Percentiles rank a stretch among this genome's conserved stretches.
These are phyloP conservation scores for Bilobella aurantiaca DNA, from an alignment of 1,140 invertebrate genomes.

Conservation along the genomic window DNA sequence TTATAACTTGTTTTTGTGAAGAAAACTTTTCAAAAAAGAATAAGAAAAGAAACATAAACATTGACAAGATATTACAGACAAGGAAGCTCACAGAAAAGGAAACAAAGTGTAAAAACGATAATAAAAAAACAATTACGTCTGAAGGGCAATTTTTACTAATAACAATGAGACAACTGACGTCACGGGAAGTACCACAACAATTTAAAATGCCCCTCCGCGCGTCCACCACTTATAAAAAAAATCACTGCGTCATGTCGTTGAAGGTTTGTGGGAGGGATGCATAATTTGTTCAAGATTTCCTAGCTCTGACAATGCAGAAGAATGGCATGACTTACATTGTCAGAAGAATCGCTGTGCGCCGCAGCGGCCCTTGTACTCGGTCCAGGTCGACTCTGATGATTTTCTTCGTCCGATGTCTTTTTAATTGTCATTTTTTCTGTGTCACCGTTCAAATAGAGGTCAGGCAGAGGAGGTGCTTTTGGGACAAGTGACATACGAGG, in stretches of 20 bases:
- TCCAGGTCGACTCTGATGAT: neutral
- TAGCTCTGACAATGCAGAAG: neutral
- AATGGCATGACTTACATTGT: slow-evolving; percentile 15
- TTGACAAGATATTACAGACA: too few species aligned
- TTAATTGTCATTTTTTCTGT: slow-evolving; percentile 22
- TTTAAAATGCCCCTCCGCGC: neutral
- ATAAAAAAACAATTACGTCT: neutral
- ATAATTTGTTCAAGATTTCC: neutral
- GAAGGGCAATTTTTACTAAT: too few species aligned
- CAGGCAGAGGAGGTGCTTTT: slow-evolving; percentile 11
- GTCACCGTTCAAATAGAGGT: neutral
- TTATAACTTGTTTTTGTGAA: too few species aligned
- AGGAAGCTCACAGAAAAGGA: neutral
- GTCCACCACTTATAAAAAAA: too few species aligned
- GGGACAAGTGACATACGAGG: neutral
- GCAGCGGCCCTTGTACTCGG: neutral
- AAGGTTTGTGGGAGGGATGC: neutral
- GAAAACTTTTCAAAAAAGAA: too few species aligned
- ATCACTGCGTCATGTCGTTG: neutral
- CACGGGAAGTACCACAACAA: neutral
- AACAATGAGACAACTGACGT: neutral
- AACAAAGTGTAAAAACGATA: slow-evolving; percentile 1
- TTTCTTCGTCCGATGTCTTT: slow-evolving; percentile 1
- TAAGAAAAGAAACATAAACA: too few species aligned
- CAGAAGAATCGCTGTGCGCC: slow-evolving; percentile 12